Base-by-base conservation (phyloP, 2,797 vertebrate species). In the Melanotaenia nigrans region DNA sequence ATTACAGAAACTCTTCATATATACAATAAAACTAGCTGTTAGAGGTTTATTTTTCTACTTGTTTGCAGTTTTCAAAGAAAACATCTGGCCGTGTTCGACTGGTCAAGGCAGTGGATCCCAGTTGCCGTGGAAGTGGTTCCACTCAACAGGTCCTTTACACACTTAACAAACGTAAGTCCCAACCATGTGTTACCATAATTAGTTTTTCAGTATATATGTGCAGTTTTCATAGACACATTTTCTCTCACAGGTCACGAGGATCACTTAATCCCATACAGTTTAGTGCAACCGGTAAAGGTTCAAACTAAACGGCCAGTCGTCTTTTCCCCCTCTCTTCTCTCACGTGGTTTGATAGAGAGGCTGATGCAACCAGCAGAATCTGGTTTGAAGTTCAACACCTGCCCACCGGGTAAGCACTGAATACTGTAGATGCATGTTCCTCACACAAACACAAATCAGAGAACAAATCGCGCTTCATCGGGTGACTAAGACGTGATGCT, bases 271-370 rank as follows among this genome's bases (percentile, higher is more conserved):
- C 97, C 97, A 0, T 98, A 98, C 82, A 97, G 96, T 79, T 82
- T 96, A 38, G 96, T 99, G 68, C 93, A 91, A 49, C 96, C 95
- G 0, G 84, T 97, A 60, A 78, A 90, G 57, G 91, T 96, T 33
- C 89, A 92, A 28, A 76, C 90, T 0, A 95, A 91, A 49, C 92
- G 97, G 30, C 97, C 97, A 0, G 96, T 98, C 67, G 92, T 99
- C 88, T 94, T 98, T 77, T 92, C 96, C 0, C 97, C 97, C 0
- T 94, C 93, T 49, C 92, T 96, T 61, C 94, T 99, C 30, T 97
- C 95, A 0, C 89, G 92, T 0, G 89, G 94, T 24, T 95, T 99
- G 79, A 97, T 97, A 61, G 95, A 96, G 83, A 95, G 96, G 74
- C 93, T 99, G 65, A 87, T 99, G 78, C 96, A 95, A 66, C 94